A percentile compares a stretch with the other conserved stretches of the same genome.
These are phyloP conservation scores for Liposcelis brunnea DNA, from an alignment of 2,888 invertebrate species.

Conservation along the genomic window DNA sequence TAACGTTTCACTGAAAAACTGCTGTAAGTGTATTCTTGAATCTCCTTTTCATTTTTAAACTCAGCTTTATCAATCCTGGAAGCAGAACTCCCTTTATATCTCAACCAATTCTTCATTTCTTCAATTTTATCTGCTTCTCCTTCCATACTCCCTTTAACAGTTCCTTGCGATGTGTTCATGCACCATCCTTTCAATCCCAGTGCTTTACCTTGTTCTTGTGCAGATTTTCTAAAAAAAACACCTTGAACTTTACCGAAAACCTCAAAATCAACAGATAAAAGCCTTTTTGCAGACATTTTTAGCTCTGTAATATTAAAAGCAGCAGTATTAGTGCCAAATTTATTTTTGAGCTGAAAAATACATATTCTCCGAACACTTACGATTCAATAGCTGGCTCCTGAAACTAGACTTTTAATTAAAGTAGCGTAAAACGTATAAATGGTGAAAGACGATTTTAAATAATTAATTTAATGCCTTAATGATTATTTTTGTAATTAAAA, in stretches of 20 bases:
- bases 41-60: conserved; percentile 43
- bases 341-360: no score
- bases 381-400: no score
- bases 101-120: conserved; percentile 46
- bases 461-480: no score
- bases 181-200: conserved; percentile 22
- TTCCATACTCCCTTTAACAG: conserved; percentile 32
- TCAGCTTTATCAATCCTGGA: conserved; percentile 55
- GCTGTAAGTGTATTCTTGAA: conserved; percentile 29
- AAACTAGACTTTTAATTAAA: no score
- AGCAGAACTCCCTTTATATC: conserved; percentile 52
- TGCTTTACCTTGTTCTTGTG: conserved; percentile 16
- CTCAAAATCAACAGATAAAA: conserved; percentile 32
- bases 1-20: no score
- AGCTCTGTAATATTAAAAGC: no score
- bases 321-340: no score
- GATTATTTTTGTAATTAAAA: no score
- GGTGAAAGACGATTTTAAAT: no score
- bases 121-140: conserved; percentile 40
- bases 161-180: conserved; percentile 21
- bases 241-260: conserved; percentile 42
- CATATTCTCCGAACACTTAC: no score
- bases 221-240: conserved; percentile 39
- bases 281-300: background rate
- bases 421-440: no score